Evolutionary conservation across 2,113 vertebrate species (phyloP).

Genomic region (Zosterops hypoxanthus): DNA sequence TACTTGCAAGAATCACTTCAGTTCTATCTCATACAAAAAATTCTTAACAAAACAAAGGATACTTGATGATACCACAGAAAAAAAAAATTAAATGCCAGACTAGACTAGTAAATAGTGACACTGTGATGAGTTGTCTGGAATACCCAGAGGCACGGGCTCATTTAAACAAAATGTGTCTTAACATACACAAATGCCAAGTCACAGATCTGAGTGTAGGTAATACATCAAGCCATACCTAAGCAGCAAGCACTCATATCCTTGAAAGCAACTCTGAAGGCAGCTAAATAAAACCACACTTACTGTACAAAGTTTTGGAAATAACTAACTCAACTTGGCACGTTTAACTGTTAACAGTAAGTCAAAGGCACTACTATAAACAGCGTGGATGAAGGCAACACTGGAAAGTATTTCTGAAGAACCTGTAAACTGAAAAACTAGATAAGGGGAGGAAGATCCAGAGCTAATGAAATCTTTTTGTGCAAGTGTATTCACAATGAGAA

Average conservation of each 20-base stretch:
- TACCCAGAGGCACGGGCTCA: background rate
- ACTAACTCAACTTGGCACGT: background rate
- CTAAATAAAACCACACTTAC: background rate
- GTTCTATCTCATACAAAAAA: background rate
- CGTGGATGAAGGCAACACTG: background rate
- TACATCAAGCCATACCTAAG: background rate
- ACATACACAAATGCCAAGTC: background rate
- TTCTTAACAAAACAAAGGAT: background rate
- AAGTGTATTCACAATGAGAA: background rate
- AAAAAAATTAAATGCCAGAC: background rate
- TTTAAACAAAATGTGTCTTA: background rate
- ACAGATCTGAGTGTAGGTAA: background rate
- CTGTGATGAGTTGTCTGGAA: background rate
- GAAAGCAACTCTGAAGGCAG: background rate
- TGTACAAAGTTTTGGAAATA: background rate
- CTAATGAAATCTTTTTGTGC: background rate
- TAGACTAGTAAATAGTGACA: background rate
- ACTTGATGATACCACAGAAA: background rate
- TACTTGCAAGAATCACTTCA: background rate
- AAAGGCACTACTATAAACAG: background rate
- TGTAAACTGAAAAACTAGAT: background rate
- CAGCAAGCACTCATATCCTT: background rate
- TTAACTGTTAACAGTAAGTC: background rate
- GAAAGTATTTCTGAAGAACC: background rate
- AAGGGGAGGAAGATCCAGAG: background rate